Percentiles rank a stretch among this genome's conserved stretches.
Evolutionary conservation across 2,888 invertebrate genomes (phyloP).

Genomic region (Ochropleura leucogaster): DNA sequence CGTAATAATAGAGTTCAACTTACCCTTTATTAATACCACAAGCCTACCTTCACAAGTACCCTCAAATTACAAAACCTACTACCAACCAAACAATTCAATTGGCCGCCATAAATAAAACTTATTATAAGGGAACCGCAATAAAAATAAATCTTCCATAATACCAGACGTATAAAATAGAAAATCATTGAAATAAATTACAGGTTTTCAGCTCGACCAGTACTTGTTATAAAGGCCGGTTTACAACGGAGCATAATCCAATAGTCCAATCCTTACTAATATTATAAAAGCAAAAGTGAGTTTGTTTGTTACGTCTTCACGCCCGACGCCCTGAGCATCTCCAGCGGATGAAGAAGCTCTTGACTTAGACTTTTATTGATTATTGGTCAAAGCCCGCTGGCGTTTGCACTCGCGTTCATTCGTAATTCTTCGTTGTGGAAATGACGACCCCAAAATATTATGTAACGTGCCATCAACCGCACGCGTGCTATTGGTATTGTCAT

Average conservation of each 20-base stretch:
- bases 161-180: constrained; percentile 73
- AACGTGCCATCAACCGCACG: no score
- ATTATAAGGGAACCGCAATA: constrained; percentile 52
- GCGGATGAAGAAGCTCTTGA: no score
- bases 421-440: no score
- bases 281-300: no score
- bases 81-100: constrained; percentile 48
- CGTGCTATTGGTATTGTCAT: no score
- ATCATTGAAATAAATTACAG: constrained; percentile 80
- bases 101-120: constrained; percentile 48
- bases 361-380: no score
- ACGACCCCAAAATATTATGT: no score
- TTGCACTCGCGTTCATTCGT: no score
- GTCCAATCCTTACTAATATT: no score
- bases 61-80: constrained; percentile 30
- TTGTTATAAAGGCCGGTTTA: constrained; percentile 16
- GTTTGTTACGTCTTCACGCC: no score
- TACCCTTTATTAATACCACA: constrained; percentile 21
- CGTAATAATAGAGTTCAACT: not conserved
- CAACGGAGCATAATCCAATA: not conserved
- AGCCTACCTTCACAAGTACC: constrained; percentile 12
- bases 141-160: constrained; percentile 66
- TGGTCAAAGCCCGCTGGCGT: no score
- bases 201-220: constrained; percentile 67
- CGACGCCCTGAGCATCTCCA: no score